Evolutionary conservation across 1,140 invertebrate species (phyloP).

Genomic region (Atta texana): DNA sequence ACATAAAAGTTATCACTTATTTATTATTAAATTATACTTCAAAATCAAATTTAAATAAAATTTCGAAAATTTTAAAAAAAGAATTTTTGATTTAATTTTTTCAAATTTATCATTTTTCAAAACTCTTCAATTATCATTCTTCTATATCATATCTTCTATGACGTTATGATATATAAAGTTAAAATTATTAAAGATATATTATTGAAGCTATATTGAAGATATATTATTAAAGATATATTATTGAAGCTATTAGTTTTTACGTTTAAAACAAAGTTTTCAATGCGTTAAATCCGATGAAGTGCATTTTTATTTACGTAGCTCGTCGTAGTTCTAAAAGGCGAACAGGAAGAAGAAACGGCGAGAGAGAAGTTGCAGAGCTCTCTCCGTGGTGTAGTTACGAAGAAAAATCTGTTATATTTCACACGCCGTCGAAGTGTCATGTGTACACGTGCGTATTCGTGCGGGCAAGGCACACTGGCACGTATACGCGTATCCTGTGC

Average conservation of each 20-base stretch:
- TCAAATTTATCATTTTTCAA: neutral
- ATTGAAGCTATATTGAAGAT: too few relatives aligned
- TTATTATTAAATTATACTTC: neutral
- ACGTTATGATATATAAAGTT: neutral
- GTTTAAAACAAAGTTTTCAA: constrained; percentile 19
- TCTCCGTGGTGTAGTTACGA: neutral
- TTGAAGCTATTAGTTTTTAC: neutral
- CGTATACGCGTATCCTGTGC: constrained; percentile 23
- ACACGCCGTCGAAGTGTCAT: constrained; percentile 39
- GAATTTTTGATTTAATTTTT: too few relatives aligned
- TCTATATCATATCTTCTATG: neutral
- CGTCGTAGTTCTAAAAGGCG: neutral
- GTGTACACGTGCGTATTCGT: neutral
- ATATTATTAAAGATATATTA: too few relatives aligned
- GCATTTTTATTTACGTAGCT: neutral
- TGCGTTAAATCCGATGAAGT: neutral
- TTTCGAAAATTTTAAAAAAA: neutral
- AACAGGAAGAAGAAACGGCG: neutral
- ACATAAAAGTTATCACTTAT: neutral
- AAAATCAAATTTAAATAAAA: neutral
- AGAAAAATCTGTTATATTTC: constrained; percentile 62
- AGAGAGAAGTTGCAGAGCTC: constrained; percentile 19
- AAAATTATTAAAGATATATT: neutral
- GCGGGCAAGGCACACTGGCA: neutral
- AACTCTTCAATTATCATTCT: neutral